These are phyloP conservation scores for Patagioenas fasciata DNA, from an alignment of 2,113 vertebrate species.

Conservation along the genomic window DNA sequence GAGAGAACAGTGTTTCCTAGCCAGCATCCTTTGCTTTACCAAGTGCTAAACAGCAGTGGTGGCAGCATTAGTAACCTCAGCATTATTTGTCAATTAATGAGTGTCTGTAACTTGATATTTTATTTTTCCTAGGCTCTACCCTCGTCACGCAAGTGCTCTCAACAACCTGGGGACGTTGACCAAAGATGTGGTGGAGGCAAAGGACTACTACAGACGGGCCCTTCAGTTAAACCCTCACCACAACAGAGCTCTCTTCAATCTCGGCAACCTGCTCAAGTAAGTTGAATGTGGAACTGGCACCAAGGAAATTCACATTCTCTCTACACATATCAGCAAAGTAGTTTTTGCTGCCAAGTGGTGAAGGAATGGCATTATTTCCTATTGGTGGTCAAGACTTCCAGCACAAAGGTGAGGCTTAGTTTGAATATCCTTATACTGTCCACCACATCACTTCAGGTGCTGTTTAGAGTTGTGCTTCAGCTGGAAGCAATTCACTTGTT, in stretches of 20 bases:
- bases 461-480: background rate
- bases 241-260: constrained; percentile 95
- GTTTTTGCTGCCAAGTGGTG: background rate
- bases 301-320: background rate
- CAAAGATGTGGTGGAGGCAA: constrained; percentile 80
- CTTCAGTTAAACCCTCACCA: constrained; percentile 91
- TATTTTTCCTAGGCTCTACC: constrained; percentile 82
- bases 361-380: background rate
- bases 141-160: constrained; percentile 93
- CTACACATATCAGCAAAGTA: background rate
- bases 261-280: constrained; percentile 95
- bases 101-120: background rate
- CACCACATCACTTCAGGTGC: background rate
- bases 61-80: background rate
- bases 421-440: background rate
- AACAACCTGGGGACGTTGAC: constrained; percentile 96
- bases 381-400: rapidly evolving
- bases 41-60: background rate
- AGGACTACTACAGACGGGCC: constrained; percentile 88
- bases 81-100: background rate
- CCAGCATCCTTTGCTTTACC: background rate
- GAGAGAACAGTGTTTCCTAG: background rate
- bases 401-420: background rate
- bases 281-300: background rate
- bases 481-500: background rate